These are phyloP conservation scores for Bos taurus DNA, from an alignment of 2,113 vertebrate genomes.

Conservation along the genomic window ARS-UCD2.0 NC_037328.1:37512501-37513000, in stretches of 20 bases:
- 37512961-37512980: background rate
- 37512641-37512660: background rate
- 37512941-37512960: background rate
- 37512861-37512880: conserved; percentile 88
- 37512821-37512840: conserved; percentile 97
- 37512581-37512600: conserved; percentile 33
- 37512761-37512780: conserved; percentile 93
- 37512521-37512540: background rate
- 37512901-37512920: background rate
- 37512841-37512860: conserved; percentile 96
- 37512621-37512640: background rate
- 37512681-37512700: background rate
- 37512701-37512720: conserved; percentile 91
- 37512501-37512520: background rate
- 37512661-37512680: background rate
- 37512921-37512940: background rate
- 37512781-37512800: conserved; percentile 90
- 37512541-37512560: conserved; percentile 13
- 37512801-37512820: conserved; percentile 95
- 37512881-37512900: background rate
- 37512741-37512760: conserved; percentile 88
- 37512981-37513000: background rate
- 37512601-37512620: background rate
- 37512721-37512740: conserved; percentile 93
- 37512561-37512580: conserved; percentile 14